Base-by-base conservation (phyloP, 2,797 vertebrate genomes). In the Sebastes reedi region DNA sequence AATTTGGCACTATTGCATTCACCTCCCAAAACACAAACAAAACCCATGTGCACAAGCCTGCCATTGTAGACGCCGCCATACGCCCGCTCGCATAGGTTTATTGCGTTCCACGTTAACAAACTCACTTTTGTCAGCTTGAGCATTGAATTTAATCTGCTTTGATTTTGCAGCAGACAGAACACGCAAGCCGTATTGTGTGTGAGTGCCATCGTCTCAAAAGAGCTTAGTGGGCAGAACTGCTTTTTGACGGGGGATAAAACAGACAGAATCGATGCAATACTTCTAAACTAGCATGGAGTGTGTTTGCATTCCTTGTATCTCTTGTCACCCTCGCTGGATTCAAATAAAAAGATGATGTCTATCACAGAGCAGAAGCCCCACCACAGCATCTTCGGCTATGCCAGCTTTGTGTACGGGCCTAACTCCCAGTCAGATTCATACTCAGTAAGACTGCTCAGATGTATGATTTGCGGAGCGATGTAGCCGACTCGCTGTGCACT, bases 151-250 rank as follows among this genome's bases (percentile, higher is more conserved):
- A 90, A 93, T 94, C 86, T 89, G 75, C 87, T 74, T 85, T 90
- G 91, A 94, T 91, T 94, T 90, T 68, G 68, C 84, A 75, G 68
- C 83, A 69, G 87, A 88, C 80, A 27, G 61, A 91, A 89, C 87
- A 87, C 9, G 13, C 79, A 50, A 25, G 76, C 64, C 52, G 36
- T 72, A 84, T 88, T 89, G 88, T 82, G 82, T 89, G 87, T 81
- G 83, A 89, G 73, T 60, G 74, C 62, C 79, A 81, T 87, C 87
- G 78, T 89, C 80, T 89, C 72, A 82, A 84, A 94, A 90, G 71
- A 86, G 88, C 88, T 91, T 90, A 89, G 87, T 75, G 84, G 61
- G 88, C 90, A 92, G 77, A 92, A 91, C 85, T 88, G 83, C 89
- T 87, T 88, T 91, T 90, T 87, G 87, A 92, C 68, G 8, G 66